A percentile compares a stretch with the other conserved stretches of the same genome.
phyloP scores from a whole-genome alignment of 1,140 invertebrate genomes.

The Oscheius sp. region DNA sequence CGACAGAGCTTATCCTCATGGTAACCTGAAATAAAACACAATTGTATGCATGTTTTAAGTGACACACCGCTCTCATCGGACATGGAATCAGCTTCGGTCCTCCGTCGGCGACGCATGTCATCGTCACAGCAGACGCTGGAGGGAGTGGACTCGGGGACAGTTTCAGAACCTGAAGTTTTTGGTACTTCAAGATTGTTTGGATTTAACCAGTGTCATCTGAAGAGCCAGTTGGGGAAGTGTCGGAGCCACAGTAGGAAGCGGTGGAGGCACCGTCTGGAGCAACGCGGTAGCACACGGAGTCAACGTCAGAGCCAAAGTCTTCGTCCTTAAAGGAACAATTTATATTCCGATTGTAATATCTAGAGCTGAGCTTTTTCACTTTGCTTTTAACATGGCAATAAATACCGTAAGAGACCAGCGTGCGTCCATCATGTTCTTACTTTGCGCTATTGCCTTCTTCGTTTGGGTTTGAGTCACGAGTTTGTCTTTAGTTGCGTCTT shows the following conservation, averaged over 20 bases:
- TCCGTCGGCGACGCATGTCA: not conserved
- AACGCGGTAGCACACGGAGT: constrained; percentile 34
- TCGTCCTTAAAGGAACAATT: constrained; percentile 16
- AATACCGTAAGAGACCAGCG: too few relatives aligned
- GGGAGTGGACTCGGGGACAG: not conserved
- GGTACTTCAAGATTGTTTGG: not conserved
- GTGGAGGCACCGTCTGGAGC: constrained; percentile 32
- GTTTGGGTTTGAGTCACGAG: too few relatives aligned
- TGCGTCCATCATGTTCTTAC: too few relatives aligned
- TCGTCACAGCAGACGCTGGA: constrained; percentile 15
- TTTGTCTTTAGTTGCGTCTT: too few relatives aligned
- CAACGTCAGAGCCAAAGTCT: constrained; percentile 24
- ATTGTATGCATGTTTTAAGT: not conserved
- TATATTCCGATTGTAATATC: not conserved
- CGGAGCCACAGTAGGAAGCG: constrained; percentile 29
- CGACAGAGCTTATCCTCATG: constrained; percentile 26
- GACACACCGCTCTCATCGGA: constrained; percentile 31
- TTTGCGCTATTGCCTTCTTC: too few relatives aligned
- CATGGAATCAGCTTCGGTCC: constrained; percentile 20
- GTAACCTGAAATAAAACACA: constrained; percentile 3
- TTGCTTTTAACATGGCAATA: too few relatives aligned
- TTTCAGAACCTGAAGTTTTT: not conserved
- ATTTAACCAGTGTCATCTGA: not conserved
- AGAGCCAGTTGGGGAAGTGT: constrained; percentile 10
- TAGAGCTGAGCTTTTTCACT: too few relatives aligned